Conservation (phyloP, 2,797 vertebrate genomes). For the Heliangelus exortis region DNA sequence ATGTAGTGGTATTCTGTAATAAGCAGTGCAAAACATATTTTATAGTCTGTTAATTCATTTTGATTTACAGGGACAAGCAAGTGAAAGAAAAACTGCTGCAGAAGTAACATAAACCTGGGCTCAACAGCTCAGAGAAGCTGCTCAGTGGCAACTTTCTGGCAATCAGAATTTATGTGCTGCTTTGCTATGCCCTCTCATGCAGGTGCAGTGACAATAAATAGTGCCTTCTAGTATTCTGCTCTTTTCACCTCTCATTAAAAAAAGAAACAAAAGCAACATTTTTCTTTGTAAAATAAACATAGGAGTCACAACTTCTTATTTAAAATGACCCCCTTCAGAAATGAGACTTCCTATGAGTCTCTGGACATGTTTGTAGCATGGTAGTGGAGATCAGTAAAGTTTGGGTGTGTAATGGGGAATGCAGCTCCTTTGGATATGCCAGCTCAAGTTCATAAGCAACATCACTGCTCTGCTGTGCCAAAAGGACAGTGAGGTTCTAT, state of each 20-base stretch:
- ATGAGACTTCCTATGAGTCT: neutral
- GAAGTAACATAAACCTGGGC: neutral
- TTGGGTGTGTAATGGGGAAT: accelerated
- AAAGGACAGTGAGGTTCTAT: neutral
- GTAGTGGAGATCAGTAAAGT: neutral
- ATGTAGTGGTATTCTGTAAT: neutral
- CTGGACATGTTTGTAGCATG: accelerated
- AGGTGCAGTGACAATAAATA: neutral
- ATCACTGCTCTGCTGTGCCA: neutral
- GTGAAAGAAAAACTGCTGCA: neutral
- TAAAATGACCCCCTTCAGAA: neutral
- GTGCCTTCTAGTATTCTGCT: neutral
- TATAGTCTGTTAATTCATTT: neutral
- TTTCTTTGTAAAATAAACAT: neutral
- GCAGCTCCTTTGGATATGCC: neutral
- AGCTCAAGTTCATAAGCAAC: neutral
- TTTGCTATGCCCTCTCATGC: neutral
- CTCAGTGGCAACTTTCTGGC: neutral
- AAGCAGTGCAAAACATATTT: neutral
- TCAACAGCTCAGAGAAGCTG: neutral
- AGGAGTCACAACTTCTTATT: neutral
- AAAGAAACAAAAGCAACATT: neutral
- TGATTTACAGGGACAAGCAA: neutral
- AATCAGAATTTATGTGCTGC: neutral
- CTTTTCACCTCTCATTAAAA: neutral